Percentiles rank a stretch among this genome's conserved stretches.
phyloP scores from a whole-genome alignment of 1,140 invertebrate genomes.

The Conus betulinus region DNA sequence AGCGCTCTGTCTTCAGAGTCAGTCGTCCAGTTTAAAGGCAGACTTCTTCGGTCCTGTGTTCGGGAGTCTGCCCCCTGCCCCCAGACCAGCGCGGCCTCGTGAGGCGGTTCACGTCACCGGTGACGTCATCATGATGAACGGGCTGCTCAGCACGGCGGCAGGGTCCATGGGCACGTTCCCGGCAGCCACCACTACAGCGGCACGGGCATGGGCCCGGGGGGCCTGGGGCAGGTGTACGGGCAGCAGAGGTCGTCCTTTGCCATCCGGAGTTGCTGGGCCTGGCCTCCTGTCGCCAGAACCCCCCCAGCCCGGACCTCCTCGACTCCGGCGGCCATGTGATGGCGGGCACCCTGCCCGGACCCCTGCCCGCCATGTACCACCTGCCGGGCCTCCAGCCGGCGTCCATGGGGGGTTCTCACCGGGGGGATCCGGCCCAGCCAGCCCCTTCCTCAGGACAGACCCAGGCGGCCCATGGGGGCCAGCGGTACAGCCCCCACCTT shows the following conservation, averaged over 20 bases:
- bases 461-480: neutral
- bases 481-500: conserved; percentile 17
- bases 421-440: conserved; percentile 7
- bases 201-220: neutral
- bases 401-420: neutral
- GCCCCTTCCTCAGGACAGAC: conserved; percentile 36
- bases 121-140: conserved; percentile 40
- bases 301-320: conserved; percentile 35
- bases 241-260: conserved; percentile 47
- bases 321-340: conserved; percentile 25
- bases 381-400: neutral
- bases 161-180: conserved; percentile 33
- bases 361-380: conserved; percentile 41
- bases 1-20: too few relatives aligned
- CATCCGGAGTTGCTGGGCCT: conserved; percentile 46
- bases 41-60: too few relatives aligned
- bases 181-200: conserved; percentile 12
- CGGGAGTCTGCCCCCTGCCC: too few relatives aligned
- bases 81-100: too few relatives aligned
- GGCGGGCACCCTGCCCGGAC: neutral
- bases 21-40: too few relatives aligned
- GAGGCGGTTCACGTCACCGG: too few relatives aligned
- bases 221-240: conserved; percentile 41
- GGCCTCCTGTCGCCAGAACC: conserved; percentile 37
- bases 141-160: conserved; percentile 35